phyloP scores from a whole-genome alignment of 2,113 vertebrate species.

The Sebastes schlegelii region DNA sequence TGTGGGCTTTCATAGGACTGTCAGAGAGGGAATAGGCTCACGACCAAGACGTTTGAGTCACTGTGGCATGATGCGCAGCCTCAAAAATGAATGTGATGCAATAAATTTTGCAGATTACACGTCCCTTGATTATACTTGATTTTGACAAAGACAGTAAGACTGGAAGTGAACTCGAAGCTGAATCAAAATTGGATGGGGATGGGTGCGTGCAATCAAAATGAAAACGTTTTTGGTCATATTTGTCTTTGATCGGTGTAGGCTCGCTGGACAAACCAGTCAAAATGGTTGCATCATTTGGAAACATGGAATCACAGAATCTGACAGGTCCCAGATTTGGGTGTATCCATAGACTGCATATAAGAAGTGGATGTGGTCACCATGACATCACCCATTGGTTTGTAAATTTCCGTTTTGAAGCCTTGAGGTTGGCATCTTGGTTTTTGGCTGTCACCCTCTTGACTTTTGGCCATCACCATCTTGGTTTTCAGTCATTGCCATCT shows the following conservation, averaged over 20 bases:
- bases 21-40: slow-evolving; percentile 13
- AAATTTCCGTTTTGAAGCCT: too few relatives aligned
- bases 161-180: slow-evolving; percentile 28
- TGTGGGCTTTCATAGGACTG: slow-evolving; percentile 39
- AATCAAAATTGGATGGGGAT: slow-evolving; percentile 17
- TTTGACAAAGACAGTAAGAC: slow-evolving; percentile 29
- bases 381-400: too few relatives aligned
- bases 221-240: slow-evolving; percentile 35
- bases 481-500: too few relatives aligned
- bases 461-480: too few relatives aligned
- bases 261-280: slow-evolving; percentile 33
- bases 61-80: slow-evolving; percentile 6
- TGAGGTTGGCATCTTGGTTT: too few relatives aligned
- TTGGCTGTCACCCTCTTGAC: too few relatives aligned
- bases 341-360: too few relatives aligned
- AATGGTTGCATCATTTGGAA: slow-evolving; percentile 6
- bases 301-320: slow-evolving; percentile 10
- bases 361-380: too few relatives aligned
- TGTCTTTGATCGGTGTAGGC: slow-evolving; percentile 32
- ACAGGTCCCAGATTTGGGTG: not conserved
- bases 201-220: slow-evolving; percentile 13
- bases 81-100: slow-evolving; percentile 41
- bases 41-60: slow-evolving; percentile 24
- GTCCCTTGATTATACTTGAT: slow-evolving; percentile 20
- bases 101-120: slow-evolving; percentile 32